Percentiles rank a stretch among this genome's conserved stretches.
Conservation (phyloP, 2,888 invertebrate genomes). For the Eristalis arbustorum region DNA sequence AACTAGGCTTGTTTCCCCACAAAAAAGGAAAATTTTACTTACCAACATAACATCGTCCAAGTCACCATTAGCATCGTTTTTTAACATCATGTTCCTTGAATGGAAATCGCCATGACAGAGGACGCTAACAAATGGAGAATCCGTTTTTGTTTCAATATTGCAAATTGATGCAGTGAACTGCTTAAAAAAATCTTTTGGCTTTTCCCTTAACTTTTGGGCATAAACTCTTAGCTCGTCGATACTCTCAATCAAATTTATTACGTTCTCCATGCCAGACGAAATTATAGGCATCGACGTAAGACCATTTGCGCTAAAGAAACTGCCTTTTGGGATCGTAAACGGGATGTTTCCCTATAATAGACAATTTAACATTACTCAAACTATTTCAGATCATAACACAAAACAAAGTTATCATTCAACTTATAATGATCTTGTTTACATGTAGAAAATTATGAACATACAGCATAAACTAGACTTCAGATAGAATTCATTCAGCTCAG, state of each 20-base stretch:
- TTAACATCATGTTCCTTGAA: slow-evolving; percentile 75
- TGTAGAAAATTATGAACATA: too few relatives aligned
- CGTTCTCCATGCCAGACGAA: neutral
- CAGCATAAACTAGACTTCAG: too few relatives aligned
- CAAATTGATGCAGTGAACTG: neutral
- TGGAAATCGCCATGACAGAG: slow-evolving; percentile 76
- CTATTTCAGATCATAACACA: too few relatives aligned
- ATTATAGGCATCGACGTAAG: neutral
- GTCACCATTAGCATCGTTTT: neutral
- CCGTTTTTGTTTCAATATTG: too few relatives aligned
- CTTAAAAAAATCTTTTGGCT: neutral
- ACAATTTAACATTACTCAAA: too few relatives aligned
- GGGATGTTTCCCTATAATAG: neutral
- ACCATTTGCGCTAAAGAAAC: neutral
- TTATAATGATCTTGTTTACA: too few relatives aligned
- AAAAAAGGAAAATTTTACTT: neutral
- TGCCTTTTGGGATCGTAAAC: neutral
- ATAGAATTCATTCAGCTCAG: too few relatives aligned
- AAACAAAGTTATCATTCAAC: too few relatives aligned
- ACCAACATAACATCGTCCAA: slow-evolving; percentile 21
- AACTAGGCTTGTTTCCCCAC: neutral
- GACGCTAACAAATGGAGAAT: slow-evolving; percentile 57
- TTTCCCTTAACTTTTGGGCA: neutral
- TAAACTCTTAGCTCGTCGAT: neutral
- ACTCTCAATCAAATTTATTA: neutral